These are phyloP conservation scores for Drosophila lacteicornis DNA, from an alignment of 1,140 invertebrate genomes.

Conservation along the genomic window DNA sequence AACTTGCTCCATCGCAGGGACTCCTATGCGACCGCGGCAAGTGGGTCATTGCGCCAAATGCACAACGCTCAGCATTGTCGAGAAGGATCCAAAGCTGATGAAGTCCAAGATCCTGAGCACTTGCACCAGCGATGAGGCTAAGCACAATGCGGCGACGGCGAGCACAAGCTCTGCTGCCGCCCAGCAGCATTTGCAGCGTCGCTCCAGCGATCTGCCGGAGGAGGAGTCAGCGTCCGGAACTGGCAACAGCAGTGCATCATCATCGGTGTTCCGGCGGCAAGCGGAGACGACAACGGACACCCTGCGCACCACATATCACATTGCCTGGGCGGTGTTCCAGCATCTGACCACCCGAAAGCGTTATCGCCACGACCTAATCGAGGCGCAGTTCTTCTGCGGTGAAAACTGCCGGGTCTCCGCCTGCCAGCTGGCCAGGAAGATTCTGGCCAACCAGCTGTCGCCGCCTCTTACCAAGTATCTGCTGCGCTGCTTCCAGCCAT, in stretches of 20 bases:
- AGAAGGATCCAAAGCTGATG: slow-evolving; percentile 79
- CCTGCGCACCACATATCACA: slow-evolving; percentile 77
- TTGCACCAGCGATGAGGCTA: slow-evolving; percentile 76
- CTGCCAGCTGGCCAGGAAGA: slow-evolving; percentile 77
- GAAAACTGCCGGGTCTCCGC: slow-evolving; percentile 75
- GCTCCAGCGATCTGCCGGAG: slow-evolving; percentile 33
- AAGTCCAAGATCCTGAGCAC: slow-evolving; percentile 83
- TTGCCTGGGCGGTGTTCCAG: slow-evolving; percentile 83
- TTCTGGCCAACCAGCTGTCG: slow-evolving; percentile 78
- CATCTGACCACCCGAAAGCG: slow-evolving; percentile 73
- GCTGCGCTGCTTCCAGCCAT: slow-evolving; percentile 77
- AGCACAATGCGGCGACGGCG: slow-evolving; percentile 61
- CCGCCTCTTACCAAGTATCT: slow-evolving; percentile 72
- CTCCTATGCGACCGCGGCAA: slow-evolving; percentile 68
- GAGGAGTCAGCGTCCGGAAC: slow-evolving; percentile 20
- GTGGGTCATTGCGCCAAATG: slow-evolving; percentile 77
- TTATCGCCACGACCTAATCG: slow-evolving; percentile 70
- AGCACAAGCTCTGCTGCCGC: slow-evolving; percentile 53
- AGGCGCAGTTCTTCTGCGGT: slow-evolving; percentile 75
- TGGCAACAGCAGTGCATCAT: slow-evolving; percentile 18
- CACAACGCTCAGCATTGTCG: slow-evolving; percentile 77
- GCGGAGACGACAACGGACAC: slow-evolving; percentile 50
- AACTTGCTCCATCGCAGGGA: slow-evolving; percentile 83
- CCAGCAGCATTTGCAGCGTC: slow-evolving; percentile 47
- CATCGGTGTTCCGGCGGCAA: slow-evolving; percentile 52